Conservation (phyloP, 2,797 vertebrate genomes). For the Fistularia commersonii region DNA sequence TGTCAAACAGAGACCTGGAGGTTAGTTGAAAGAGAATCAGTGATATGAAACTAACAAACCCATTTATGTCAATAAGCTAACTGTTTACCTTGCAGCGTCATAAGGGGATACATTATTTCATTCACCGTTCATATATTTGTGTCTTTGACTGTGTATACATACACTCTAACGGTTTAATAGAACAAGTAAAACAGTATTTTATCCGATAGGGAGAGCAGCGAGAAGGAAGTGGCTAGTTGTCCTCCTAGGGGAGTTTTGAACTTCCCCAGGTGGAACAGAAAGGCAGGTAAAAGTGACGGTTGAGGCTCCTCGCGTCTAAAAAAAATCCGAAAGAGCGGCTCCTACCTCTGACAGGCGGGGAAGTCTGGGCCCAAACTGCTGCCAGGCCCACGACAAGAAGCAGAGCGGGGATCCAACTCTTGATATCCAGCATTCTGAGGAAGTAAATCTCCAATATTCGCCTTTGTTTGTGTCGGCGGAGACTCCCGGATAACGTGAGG, state of each 20-base stretch:
- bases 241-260: too few species aligned
- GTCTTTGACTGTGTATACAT: too few species aligned
- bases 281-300: not conserved
- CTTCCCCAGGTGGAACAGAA: slow-evolving; percentile 2
- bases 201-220: too few species aligned
- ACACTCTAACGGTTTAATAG: too few species aligned
- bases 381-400: slow-evolving; percentile 56
- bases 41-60: too few species aligned
- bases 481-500: too few species aligned
- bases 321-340: not conserved
- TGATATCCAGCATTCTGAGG: slow-evolving; percentile 41
- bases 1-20: too few species aligned
- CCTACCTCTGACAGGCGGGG: slow-evolving; percentile 51
- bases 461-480: not conserved
- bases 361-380: slow-evolving; percentile 41
- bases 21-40: not conserved
- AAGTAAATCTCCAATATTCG: not conserved
- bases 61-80: slow-evolving; percentile 1
- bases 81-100: slow-evolving; percentile 13
- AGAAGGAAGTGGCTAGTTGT: too few species aligned
- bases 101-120: too few species aligned
- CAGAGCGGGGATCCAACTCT: slow-evolving; percentile 37
- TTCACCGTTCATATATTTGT: too few species aligned
- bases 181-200: too few species aligned
- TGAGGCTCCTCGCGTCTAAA: too few species aligned